Evolutionary conservation across 2,113 vertebrate species (phyloP), one percentile per base, ranked within the genome.

Genomic region (Cyphomyrus plagiostoma): DNA sequence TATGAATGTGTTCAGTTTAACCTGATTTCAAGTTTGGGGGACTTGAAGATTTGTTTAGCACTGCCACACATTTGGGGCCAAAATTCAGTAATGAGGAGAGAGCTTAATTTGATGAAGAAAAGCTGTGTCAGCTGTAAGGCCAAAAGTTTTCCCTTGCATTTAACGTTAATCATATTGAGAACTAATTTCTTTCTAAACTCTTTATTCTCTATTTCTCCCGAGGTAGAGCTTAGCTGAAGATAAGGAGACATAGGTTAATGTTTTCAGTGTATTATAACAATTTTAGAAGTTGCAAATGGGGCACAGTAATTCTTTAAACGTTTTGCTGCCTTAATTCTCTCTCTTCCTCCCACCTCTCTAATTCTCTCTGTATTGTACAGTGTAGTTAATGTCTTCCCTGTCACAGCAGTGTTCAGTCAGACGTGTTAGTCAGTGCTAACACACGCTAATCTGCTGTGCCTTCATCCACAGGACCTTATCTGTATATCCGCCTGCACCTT

Each of bases 401-500:
- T 70, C 9, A 70, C 13, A 45, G 77, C 77, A 42, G 77, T 82
- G 42, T 82, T 82, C 42, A 82, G 42, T 45, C 17, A 19, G 77
- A 21, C 7, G 4, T 80, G 35, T 8, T 15, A 39, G 77, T 82
- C 15, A 19, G 77, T 82, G 77, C 39, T 35, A 19, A 13, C 39
- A 45, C 1, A 45, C 8, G 15, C 42, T 39, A 42, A 45, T 45
- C 5, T 8, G 77, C 8, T 90, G 49, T 82, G 77, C 94, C 90
- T 95, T 56, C 92, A 90, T 91, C 21, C 95, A 91, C 93, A 99
- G 98, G 98, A 99, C 95, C 95, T 98, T 94, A 96, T 98, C 88
- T 99, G 98, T 96, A 98, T 98, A 87, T 96, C 96, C 92, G 95
- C 96, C 94, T 97, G 98, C 95, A 96, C 97, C 94, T 94, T 98